These are phyloP conservation scores for Sitta europaea DNA, from an alignment of 2,113 vertebrate species.

Conservation along the genomic window DNA sequence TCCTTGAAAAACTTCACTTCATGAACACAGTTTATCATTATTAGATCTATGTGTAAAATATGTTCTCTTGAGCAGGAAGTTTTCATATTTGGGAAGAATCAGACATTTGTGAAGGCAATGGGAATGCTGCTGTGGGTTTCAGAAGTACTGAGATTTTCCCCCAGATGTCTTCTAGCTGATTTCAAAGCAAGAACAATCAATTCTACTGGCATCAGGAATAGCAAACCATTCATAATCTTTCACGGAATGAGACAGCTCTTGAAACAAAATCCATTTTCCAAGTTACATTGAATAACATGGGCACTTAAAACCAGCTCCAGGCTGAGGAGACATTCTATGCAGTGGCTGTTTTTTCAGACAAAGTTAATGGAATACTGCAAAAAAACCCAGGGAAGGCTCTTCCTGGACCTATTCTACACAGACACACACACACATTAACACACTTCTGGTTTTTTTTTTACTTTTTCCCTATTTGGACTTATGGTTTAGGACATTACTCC, in stretches of 20 bases:
- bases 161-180: background rate
- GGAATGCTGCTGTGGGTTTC: background rate
- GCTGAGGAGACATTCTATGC: background rate
- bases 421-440: background rate
- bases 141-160: background rate
- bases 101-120: background rate
- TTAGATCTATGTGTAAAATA: background rate
- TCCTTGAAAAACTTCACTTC: background rate
- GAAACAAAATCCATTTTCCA: background rate
- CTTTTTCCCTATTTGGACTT: background rate
- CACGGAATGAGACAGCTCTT: background rate
- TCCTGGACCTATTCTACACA: background rate
- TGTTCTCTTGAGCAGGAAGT: background rate
- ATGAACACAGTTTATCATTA: background rate
- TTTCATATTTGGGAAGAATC: background rate
- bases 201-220: background rate
- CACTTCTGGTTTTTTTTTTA: background rate
- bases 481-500: background rate
- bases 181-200: constrained; percentile 3
- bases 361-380: background rate
- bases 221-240: background rate
- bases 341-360: background rate
- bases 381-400: background rate
- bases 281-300: background rate
- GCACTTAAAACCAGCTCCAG: background rate